Evolutionary conservation across 2,797 vertebrate genomes (phyloP).

Genomic region (Trachurus trachurus): DNA sequence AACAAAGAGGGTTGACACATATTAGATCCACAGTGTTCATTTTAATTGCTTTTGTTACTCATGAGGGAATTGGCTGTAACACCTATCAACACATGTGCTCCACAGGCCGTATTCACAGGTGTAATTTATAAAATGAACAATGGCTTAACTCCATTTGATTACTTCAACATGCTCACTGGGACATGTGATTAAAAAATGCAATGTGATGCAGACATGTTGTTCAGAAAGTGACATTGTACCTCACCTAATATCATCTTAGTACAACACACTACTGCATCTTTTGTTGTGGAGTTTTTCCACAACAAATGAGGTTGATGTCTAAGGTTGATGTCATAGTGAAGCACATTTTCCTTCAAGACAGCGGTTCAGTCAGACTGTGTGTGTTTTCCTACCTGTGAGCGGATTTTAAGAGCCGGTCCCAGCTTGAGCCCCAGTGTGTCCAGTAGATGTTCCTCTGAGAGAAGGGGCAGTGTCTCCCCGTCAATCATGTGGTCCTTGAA

Average conservation of each 20-base stretch:
- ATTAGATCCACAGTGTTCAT: background rate
- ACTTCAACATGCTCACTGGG: background rate
- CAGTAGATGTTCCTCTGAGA: slow-evolving; percentile 96
- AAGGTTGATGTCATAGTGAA: too few relatives aligned
- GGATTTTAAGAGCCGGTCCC: slow-evolving; percentile 95
- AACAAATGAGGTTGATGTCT: too few relatives aligned
- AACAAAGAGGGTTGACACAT: background rate
- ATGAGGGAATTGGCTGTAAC: background rate
- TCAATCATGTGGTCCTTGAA: slow-evolving; percentile 98
- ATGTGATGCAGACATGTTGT: background rate
- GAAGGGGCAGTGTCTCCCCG: slow-evolving; percentile 94
- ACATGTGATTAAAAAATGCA: background rate
- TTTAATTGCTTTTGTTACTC: background rate
- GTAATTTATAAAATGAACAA: background rate
- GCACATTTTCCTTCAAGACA: too few relatives aligned
- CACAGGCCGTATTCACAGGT: background rate
- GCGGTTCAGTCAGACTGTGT: background rate
- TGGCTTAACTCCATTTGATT: background rate
- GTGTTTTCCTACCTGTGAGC: slow-evolving; percentile 89
- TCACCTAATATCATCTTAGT: background rate
- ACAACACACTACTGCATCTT: too few relatives aligned
- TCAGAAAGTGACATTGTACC: too few relatives aligned
- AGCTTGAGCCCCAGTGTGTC: slow-evolving; percentile 95
- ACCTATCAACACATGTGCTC: background rate
- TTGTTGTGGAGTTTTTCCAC: background rate